A percentile compares a stretch with the other conserved stretches of the same genome.
These are phyloP conservation scores for Strix aluco DNA, from an alignment of 2,113 vertebrate genomes.

Conservation along the genomic window DNA sequence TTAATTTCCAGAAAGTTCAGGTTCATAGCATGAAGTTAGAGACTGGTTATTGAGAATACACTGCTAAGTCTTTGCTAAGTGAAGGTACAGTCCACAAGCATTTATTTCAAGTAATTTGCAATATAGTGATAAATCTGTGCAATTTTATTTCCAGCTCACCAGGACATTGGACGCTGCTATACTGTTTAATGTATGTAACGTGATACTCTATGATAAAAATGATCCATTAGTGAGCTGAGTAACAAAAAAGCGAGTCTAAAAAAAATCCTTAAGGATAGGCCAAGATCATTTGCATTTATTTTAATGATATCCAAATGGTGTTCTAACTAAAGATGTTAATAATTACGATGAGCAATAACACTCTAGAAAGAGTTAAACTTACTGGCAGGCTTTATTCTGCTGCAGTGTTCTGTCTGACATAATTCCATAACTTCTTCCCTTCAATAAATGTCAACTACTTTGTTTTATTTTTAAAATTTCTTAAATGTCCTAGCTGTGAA, in stretches of 20 bases:
- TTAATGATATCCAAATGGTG: slow-evolving; percentile 20
- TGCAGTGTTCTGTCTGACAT: slow-evolving; percentile 6
- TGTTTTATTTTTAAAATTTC: slow-evolving; percentile 8
- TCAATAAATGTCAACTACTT: slow-evolving; percentile 37
- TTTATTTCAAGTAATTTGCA: not conserved
- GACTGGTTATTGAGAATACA: not conserved
- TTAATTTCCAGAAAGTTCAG: not conserved
- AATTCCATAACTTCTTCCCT: slow-evolving; percentile 18
- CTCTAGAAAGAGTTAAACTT: slow-evolving; percentile 14
- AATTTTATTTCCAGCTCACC: not conserved
- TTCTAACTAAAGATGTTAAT: slow-evolving; percentile 27
- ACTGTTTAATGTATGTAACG: not conserved
- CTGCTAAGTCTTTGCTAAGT: not conserved
- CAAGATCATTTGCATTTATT: not conserved
- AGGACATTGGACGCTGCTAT: not conserved
- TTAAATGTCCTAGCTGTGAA: slow-evolving; percentile 14
- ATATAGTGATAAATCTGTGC: not conserved
- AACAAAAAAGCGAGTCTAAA: not conserved
- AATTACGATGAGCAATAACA: not conserved
- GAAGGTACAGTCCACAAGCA: not conserved
- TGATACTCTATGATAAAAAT: not conserved
- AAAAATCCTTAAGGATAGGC: not conserved
- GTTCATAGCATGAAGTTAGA: not conserved
- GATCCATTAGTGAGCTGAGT: not conserved
- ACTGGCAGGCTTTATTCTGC: not conserved